Conservation (phyloP, 2,888 invertebrate species). For the Diogma glabrata region DNA sequence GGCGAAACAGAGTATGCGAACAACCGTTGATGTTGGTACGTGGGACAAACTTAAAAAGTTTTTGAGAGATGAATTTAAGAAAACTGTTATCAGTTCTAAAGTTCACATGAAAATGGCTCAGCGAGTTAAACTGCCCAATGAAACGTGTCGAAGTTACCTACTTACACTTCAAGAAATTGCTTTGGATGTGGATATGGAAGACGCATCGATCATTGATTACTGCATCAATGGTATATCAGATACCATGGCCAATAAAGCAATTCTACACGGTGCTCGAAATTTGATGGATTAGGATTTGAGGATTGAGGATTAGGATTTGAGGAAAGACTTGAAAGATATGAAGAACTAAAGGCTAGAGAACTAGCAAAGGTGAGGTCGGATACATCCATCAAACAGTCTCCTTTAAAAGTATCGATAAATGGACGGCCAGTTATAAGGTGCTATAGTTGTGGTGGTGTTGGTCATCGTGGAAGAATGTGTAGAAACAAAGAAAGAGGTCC, state of each 20-base stretch:
- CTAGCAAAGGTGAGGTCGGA: background rate
- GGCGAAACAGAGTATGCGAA: background rate
- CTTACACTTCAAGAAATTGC: background rate
- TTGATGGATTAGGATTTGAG: too few species aligned
- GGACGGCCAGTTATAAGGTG: slow-evolving; percentile 7
- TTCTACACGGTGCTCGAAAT: slow-evolving; percentile 10
- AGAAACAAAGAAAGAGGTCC: slow-evolving; percentile 18
- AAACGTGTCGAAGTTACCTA: background rate
- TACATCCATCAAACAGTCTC: background rate
- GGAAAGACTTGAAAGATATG: slow-evolving; percentile 12
- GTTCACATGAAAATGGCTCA: background rate
- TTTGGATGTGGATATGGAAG: background rate
- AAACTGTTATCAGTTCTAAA: background rate
- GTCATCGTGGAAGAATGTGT: slow-evolving; percentile 14
- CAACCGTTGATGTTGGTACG: background rate
- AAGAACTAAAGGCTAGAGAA: background rate
- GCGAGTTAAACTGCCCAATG: background rate
- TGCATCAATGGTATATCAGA: slow-evolving; percentile 10
- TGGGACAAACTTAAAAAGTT: background rate
- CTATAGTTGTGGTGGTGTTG: slow-evolving; percentile 14
- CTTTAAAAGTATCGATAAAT: background rate
- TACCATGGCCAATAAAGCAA: slow-evolving; percentile 11
- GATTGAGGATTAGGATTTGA: too few species aligned
- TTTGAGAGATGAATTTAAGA: background rate
- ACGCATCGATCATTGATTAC: slow-evolving; percentile 1